Base-by-base conservation (phyloP, 2,113 vertebrate genomes). In the Takifugu flavidus region DNA sequence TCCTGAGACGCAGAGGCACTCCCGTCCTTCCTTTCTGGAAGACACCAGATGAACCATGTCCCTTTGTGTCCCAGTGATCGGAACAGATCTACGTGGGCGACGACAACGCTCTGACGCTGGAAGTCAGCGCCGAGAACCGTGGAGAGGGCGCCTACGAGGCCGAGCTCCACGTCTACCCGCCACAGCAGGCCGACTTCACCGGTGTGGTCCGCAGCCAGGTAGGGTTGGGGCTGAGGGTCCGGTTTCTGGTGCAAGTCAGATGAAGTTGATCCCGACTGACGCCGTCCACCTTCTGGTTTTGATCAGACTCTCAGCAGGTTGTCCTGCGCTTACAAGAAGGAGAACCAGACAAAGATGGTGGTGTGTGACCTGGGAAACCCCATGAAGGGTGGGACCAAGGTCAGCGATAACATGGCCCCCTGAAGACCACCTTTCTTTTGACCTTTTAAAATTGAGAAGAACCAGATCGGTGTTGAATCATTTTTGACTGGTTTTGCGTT, bases 301-400 rank as follows among this genome's bases (percentile, higher is more conserved):
- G n/a, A n/a, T n/a, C 87, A 98, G 96, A 80, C 86, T 4, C 88
- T 95, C 53, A 90, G 92, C 56, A 90, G 94, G 54, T 87, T 99
- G 25, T 97, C 96, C 0, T 99, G 97, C 78, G 95, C 95, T 0
- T 96, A 94, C 84, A 98, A 96, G 86, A 96, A 88, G 42, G 96
- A 98, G 75, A 98, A 99, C 80, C 92, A 95, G 84, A 98, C 95
- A 61, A 93, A 94, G 57, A 84, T 95, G 84, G 95, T 98, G 6
- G 94, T 98, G 43, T 99, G 97, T 88, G 96, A 98, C 77, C 92
- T 99, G 70, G 97, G 97, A 63, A 98, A 99, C 82, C 97, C 97
- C 43, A 99, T 99, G 96, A 98, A 98, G 77, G 94, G 90, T 62
- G 95, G 94, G 82, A 94, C 95, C 51, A 96, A 94, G 90, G 95